Evolutionary conservation across 1,140 invertebrate genomes (phyloP), one percentile per base, ranked within the genome.

Genomic region (Coptotermes formosanus): DNA sequence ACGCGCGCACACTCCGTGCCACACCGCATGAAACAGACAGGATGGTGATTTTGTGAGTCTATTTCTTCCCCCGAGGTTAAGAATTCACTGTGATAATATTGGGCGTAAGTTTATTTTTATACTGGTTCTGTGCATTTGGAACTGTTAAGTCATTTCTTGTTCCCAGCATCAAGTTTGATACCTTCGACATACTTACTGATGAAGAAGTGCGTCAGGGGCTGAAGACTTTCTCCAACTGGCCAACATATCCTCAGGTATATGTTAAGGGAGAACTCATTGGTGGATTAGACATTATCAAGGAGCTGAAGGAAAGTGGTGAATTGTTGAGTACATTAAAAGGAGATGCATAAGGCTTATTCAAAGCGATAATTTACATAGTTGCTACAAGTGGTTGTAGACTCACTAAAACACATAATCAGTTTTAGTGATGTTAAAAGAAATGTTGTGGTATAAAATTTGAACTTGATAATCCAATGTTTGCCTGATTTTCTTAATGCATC

Each of bases 191-290:
- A 89, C 92, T 99, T 38, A 92, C 93, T 88, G 97, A 99, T 92
- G 96, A 98, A 90, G 96, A 96, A 89, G 97, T 99, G 0, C 94
- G 98, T 88, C 97, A 99, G 93, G 97, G 97, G 23, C 91, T 99
- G 19, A 99, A 99, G 91, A 96, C 93, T 85, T 99, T 94, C 89
- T 99, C 97, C 19, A 95, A 99, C 90, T 99, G 98, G 98, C 98
- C 98, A n/a, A 99, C 98, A 8, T 99, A 98, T 91, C 98, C 97
- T 2, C 97, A 97, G 90, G 90, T 99, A 0, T 99, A 99, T 92
- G 94, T 98, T 0, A 97, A 98, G 89, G 98, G 98, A 48, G 96
- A 99, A 90, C 92, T 99, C 0, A 93, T 99, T 89, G 99, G 99
- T 52, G 99, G 99, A 64, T 92, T 99, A 87, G 99, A 99, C 91